Percentiles rank a stretch among this genome's conserved stretches.
Conservation (phyloP, 2,113 vertebrate genomes). For the Prionailurus viverrinus region DNA sequence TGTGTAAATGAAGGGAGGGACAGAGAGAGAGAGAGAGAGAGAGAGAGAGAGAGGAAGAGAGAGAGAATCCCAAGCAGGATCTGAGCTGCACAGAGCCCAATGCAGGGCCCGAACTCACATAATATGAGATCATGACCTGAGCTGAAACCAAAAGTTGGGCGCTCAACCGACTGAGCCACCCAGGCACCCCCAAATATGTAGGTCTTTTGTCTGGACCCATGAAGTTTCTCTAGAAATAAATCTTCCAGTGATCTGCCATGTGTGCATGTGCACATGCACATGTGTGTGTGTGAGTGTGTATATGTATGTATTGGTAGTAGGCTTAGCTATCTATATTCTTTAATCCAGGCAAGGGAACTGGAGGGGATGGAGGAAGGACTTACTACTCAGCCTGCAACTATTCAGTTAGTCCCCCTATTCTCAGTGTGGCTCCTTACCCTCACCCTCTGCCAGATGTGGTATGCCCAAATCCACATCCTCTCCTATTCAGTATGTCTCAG, state of each 20-base stretch:
- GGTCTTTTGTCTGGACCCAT: not conserved
- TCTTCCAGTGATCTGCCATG: not conserved
- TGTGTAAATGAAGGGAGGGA: too few relatives aligned
- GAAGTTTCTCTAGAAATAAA: not conserved
- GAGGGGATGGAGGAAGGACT: not conserved
- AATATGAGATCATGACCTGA: too few relatives aligned
- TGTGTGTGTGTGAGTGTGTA: not conserved
- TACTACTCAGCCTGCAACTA: not conserved
- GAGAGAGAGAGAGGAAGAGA: too few relatives aligned
- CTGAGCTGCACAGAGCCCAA: too few relatives aligned
- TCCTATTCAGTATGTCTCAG: not conserved
- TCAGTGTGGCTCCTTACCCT: not conserved
- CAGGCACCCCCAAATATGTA: too few relatives aligned
- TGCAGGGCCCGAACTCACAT: too few relatives aligned
- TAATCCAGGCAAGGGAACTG: not conserved
- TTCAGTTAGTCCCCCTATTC: not conserved
- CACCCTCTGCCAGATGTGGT: not conserved
- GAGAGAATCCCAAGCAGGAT: too few relatives aligned
- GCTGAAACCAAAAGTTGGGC: too few relatives aligned
- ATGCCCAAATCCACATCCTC: not conserved
- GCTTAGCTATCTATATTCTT: not conserved
- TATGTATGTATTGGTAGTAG: not conserved
- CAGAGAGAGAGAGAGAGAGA: too few relatives aligned
- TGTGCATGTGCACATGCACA: not conserved
- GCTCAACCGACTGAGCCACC: too few relatives aligned